Conservation (phyloP, 2,113 vertebrate genomes). For the Lycocorax pyrrhopterus region DNA sequence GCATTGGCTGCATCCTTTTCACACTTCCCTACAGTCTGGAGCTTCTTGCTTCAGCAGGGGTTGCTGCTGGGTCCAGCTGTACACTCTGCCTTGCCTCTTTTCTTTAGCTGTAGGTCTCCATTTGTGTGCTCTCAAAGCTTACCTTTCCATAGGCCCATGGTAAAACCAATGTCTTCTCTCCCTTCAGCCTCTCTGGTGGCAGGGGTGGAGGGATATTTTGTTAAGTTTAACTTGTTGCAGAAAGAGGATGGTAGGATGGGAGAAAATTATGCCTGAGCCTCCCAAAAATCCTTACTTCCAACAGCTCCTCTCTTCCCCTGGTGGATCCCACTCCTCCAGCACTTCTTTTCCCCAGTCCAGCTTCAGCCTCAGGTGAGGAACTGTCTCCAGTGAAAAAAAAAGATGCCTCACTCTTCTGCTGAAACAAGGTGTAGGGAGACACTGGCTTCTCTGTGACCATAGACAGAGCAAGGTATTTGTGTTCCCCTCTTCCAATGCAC, state of each 20-base stretch:
- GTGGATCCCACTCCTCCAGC: neutral
- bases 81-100: neutral
- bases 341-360: neutral
- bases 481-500: neutral
- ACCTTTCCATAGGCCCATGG: neutral
- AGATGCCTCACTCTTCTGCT: neutral
- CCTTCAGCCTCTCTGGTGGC: neutral
- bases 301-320: neutral
- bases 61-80: constrained; percentile 23
- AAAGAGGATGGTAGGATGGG: neutral
- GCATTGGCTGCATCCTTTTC: neutral
- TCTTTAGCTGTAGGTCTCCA: neutral
- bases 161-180: constrained; percentile 48
- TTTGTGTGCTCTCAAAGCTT: constrained; percentile 19
- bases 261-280: neutral
- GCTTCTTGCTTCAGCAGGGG: neutral
- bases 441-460: neutral
- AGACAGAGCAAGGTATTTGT: neutral
- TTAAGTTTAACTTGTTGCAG: neutral
- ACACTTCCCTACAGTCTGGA: neutral
- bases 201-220: neutral
- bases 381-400: neutral
- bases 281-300: neutral
- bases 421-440: neutral
- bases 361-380: neutral